phyloP scores from a whole-genome alignment of 2,797 vertebrate species.

The Rhinoraja longicauda region DNA sequence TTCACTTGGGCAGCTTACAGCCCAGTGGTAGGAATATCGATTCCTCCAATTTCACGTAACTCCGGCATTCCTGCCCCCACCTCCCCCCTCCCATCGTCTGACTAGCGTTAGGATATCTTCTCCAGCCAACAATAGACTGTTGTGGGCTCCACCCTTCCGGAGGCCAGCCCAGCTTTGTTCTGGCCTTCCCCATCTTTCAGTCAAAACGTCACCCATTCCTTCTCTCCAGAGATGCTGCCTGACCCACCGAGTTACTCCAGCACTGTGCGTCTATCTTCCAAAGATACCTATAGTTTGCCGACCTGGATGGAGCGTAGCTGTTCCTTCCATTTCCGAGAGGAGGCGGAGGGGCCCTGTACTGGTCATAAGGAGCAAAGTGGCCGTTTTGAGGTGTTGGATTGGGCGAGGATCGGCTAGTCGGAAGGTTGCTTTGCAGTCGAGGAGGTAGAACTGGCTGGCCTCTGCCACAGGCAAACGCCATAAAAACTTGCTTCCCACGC shows the following conservation, averaged over 20 bases:
- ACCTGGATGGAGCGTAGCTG: conserved; percentile 69
- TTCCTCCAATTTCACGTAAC: no score
- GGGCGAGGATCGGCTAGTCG: conserved; percentile 51
- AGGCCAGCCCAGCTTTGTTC: no score
- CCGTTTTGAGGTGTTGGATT: conserved; percentile 50
- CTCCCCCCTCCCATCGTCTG: background rate
- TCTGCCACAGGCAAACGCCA: conserved; percentile 64
- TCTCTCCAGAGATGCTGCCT: no score
- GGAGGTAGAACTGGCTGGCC: conserved; percentile 62
- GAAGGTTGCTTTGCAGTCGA: conserved; percentile 62
- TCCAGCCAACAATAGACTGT: no score
- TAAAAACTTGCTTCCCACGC: conserved; percentile 71
- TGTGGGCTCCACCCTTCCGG: no score
- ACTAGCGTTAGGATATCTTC: no score
- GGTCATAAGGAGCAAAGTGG: conserved; percentile 59
- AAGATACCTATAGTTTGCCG: conserved; percentile 35
- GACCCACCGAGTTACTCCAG: no score
- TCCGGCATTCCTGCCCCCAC: background rate
- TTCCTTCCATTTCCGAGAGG: conserved; percentile 59
- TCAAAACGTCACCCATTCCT: no score
- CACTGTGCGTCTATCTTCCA: no score
- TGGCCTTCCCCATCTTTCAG: no score
- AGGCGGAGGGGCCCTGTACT: conserved; percentile 62
- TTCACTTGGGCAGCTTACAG: no score
- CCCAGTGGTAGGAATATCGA: no score